A percentile compares a stretch with the other conserved stretches of the same genome.
Evolutionary conservation across 2,888 invertebrate genomes (phyloP).

Genomic region (Drosophila ustulata): DNA sequence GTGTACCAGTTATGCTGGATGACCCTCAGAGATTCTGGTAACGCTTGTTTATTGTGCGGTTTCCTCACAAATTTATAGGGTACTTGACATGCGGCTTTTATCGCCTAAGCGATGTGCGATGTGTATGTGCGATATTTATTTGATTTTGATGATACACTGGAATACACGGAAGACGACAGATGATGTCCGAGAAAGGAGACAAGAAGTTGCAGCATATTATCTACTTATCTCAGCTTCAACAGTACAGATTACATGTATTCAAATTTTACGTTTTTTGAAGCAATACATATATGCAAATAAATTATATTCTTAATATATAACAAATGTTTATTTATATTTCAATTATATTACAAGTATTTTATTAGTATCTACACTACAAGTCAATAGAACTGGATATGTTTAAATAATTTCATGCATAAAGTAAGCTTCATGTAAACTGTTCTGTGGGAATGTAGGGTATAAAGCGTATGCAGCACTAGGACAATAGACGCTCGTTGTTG

Average conservation of each 20-base stretch:
- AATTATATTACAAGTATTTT: no score
- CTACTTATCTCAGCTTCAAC: background rate
- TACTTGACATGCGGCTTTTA: conserved; percentile 41
- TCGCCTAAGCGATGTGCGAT: conserved; percentile 15
- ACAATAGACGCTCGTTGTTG: background rate
- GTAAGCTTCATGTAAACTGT: background rate
- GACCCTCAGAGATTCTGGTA: conserved; percentile 22
- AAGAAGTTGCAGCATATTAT: background rate
- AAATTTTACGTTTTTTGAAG: no score
- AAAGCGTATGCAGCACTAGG: background rate
- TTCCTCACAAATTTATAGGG: conserved; percentile 53
- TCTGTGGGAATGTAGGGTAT: background rate
- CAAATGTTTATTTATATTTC: no score
- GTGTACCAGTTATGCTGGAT: conserved; percentile 11
- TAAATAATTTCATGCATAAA: background rate
- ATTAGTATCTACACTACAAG: no score
- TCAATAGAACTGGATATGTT: background rate
- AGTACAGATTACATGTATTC: no score
- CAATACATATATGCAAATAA: no score
- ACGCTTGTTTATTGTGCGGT: conserved; percentile 37
- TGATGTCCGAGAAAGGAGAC: background rate
- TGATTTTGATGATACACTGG: conserved; percentile 40
- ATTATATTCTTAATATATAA: no score
- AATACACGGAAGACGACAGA: background rate
- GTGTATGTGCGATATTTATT: conserved; percentile 62